A percentile compares a stretch with the other conserved stretches of the same genome.
Evolutionary conservation across 2,113 vertebrate genomes (phyloP).

Genomic region (Ctenomys sociabilis): DNA sequence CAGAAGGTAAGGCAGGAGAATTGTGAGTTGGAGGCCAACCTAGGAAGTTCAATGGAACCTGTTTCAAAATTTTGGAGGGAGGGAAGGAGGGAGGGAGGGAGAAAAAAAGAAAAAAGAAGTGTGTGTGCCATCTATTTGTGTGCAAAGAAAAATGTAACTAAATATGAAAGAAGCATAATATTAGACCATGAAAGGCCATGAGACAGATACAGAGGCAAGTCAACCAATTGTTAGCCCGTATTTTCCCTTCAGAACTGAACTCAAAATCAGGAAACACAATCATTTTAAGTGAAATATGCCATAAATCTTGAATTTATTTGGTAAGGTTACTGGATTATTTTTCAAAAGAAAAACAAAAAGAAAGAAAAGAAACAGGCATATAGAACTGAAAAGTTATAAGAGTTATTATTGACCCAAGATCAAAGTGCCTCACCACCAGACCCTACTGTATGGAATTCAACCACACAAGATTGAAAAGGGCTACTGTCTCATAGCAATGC

Average conservation of each 20-base stretch:
- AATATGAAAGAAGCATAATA: neutral
- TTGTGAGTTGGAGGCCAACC: no score
- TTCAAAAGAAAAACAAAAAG: neutral
- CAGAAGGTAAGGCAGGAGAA: neutral
- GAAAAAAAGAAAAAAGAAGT: neutral
- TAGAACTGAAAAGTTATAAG: rapidly evolving
- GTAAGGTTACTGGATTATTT: slow-evolving; percentile 4
- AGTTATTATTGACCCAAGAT: neutral
- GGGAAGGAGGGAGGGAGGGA: no score
- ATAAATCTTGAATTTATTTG: slow-evolving; percentile 4
- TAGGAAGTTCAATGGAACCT: neutral
- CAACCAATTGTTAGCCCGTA: neutral
- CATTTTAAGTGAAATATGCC: neutral
- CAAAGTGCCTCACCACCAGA: neutral
- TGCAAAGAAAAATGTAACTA: neutral
- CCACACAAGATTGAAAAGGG: neutral
- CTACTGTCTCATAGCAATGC: neutral
- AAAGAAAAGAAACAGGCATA: neutral
- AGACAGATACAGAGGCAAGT: neutral
- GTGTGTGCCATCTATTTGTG: neutral
- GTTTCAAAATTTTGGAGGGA: neutral
- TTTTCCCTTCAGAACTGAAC: slow-evolving; percentile 18
- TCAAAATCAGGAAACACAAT: slow-evolving; percentile 57
- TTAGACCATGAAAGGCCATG: neutral
- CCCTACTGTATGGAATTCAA: neutral